Evolutionary conservation across 2,888 invertebrate species (phyloP), one percentile per base, ranked within the genome.

Genomic region (Conchocele bisecta): DNA sequence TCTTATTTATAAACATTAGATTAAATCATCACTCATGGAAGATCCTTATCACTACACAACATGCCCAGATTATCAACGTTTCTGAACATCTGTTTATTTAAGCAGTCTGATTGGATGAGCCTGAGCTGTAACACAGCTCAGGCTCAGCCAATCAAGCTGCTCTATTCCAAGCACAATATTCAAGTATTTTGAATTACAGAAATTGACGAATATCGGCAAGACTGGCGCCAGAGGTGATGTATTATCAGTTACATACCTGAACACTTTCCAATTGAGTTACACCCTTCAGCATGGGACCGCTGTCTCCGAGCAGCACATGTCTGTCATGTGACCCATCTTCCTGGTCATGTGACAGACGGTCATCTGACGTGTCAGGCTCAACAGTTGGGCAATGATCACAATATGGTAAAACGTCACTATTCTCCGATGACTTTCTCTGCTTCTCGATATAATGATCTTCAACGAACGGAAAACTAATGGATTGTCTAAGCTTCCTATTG

Each of bases 181-280:
- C n/a, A n/a, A n/a, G n/a, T n/a, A n/a, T n/a, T n/a, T n/a, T n/a
- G n/a, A n/a, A n/a, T n/a, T n/a, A n/a, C n/a, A n/a, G n/a, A n/a
- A n/a, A n/a, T n/a, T n/a, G n/a, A n/a, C n/a, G n/a, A n/a, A n/a
- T n/a, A n/a, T n/a, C n/a, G n/a, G n/a, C n/a, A n/a, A n/a, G n/a
- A n/a, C n/a, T n/a, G n/a, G n/a, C n/a, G n/a, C n/a, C n/a, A n/a
- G n/a, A n/a, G n/a, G n/a, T n/a, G n/a, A n/a, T n/a, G n/a, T n/a
- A n/a, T n/a, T n/a, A n/a, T n/a, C n/a, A n/a, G n/a, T 9, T 44
- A 6, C 57, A 15, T 48, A 81, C 76, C 74, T 86, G 86, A 4
- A 86, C 82, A 51, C 83, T 83, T 44, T 80, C 81, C 35, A 85
- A 77, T 15, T 83, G 80, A 13, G 80, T 85, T 1, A 85, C 75